Conservation (phyloP, 2,113 vertebrate species). For the Silurus glanis region DNA sequence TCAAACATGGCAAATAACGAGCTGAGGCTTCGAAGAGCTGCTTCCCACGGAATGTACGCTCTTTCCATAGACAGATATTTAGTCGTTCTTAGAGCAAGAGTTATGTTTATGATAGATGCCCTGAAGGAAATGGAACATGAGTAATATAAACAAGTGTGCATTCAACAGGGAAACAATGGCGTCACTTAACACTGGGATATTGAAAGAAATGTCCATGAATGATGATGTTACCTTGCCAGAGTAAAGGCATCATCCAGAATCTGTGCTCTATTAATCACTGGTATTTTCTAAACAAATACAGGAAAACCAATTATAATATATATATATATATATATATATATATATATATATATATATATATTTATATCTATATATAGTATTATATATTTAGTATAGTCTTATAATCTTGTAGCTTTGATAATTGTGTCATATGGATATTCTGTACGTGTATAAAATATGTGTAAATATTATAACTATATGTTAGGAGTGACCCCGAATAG, state of each 20-base stretch:
- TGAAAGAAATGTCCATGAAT: background rate
- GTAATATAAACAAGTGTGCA: background rate
- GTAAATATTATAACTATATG: background rate
- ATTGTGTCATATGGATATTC: background rate
- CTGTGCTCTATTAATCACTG: conserved; percentile 88
- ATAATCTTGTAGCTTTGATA: background rate
- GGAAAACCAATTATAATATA: background rate
- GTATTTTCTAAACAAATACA: conserved; percentile 71
- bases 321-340: too few relatives aligned
- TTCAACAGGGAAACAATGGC: background rate
- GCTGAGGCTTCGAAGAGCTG: conserved; percentile 74
- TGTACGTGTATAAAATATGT: background rate
- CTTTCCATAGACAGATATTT: conserved; percentile 73
- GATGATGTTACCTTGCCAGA: conserved; percentile 81
- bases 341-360: too few relatives aligned
- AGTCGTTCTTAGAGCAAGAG: conserved; percentile 79
- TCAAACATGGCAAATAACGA: conserved; percentile 87
- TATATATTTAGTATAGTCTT: background rate
- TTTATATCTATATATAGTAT: too few relatives aligned
- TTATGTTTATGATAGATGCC: conserved; percentile 66
- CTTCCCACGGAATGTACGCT: conserved; percentile 85
- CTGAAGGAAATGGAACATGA: conserved; percentile 61
- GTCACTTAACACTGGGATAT: background rate
- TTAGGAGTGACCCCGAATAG: too few relatives aligned
- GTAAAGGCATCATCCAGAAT: conserved; percentile 89